Conservation (phyloP, 1,140 invertebrate species). For the Probaryconus sp. region DNA sequence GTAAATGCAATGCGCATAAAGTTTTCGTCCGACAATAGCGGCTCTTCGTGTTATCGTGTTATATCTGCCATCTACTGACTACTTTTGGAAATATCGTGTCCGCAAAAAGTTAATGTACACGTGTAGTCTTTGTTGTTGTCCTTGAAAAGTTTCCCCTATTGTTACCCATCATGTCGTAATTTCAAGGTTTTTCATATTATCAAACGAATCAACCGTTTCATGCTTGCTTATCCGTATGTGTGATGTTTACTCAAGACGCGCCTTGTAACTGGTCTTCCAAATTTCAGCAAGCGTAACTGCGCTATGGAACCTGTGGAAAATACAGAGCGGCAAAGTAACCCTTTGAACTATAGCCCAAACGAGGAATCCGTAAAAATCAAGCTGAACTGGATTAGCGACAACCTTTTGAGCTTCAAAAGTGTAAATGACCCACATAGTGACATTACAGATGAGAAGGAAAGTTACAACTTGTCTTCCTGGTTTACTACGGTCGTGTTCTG, state of each 20-base stretch:
- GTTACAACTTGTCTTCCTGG: slow-evolving; percentile 96
- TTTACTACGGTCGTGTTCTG: slow-evolving; percentile 94
- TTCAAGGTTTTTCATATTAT: background rate
- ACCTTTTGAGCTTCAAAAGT: slow-evolving; percentile 98
- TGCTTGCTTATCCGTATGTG: background rate
- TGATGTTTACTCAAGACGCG: slow-evolving; percentile 85
- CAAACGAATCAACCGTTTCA: slow-evolving; percentile 13
- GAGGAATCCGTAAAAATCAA: slow-evolving; percentile 95
- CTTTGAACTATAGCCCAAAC: slow-evolving; percentile 97
- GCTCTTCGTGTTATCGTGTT: no score
- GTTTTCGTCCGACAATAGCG: no score
- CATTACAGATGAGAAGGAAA: slow-evolving; percentile 95
- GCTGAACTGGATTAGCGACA: slow-evolving; percentile 92
- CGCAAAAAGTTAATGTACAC: slow-evolving; percentile 51
- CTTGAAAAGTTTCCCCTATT: slow-evolving; percentile 18
- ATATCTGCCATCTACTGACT: no score
- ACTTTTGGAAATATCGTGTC: no score
- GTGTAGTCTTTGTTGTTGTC: slow-evolving; percentile 52
- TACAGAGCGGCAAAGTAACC: slow-evolving; percentile 95
- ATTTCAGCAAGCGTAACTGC: slow-evolving; percentile 97
- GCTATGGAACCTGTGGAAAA: slow-evolving; percentile 98
- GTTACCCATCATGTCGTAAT: slow-evolving; percentile 12
- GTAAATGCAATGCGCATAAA: no score
- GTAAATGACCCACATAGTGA: slow-evolving; percentile 96
- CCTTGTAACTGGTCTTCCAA: slow-evolving; percentile 98